Conservation (phyloP, 1,140 invertebrate species). For the Tetramorium parvispinum region DNA sequence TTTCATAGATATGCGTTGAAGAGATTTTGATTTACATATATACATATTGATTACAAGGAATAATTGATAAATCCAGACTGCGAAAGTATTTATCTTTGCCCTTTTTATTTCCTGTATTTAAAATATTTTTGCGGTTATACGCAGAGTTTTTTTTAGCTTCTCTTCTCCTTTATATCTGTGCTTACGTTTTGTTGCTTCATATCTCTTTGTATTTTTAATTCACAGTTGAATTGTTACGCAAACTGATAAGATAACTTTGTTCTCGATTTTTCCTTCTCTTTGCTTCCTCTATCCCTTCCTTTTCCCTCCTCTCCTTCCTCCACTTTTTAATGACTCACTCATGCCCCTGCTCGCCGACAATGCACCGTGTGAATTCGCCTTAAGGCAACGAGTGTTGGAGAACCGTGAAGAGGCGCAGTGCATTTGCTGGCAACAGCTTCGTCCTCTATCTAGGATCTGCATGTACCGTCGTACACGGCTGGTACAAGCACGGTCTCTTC, state of each 20-base stretch:
- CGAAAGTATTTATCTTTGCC: background rate
- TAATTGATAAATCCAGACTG: background rate
- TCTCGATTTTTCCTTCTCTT: background rate
- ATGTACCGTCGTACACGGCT: constrained; percentile 52
- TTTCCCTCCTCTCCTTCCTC: background rate
- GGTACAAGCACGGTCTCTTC: constrained; percentile 29
- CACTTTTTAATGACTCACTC: background rate
- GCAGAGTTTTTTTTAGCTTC: background rate
- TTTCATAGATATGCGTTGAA: background rate
- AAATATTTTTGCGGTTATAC: background rate
- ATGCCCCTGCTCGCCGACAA: background rate
- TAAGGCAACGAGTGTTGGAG: constrained; percentile 33
- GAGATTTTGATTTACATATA: background rate
- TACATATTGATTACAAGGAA: background rate
- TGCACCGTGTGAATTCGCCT: constrained; percentile 32
- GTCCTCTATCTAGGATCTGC: constrained; percentile 69
- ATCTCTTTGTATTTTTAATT: background rate
- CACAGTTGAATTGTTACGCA: background rate
- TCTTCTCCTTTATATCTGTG: background rate
- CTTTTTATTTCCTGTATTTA: background rate
- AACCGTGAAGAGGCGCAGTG: constrained; percentile 21
- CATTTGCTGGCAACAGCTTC: constrained; percentile 62
- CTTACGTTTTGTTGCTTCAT: background rate
- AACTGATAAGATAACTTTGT: background rate
- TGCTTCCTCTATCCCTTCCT: background rate